Base-by-base conservation (phyloP, 2,113 vertebrate genomes). In the Otocyon megalotis region DNA sequence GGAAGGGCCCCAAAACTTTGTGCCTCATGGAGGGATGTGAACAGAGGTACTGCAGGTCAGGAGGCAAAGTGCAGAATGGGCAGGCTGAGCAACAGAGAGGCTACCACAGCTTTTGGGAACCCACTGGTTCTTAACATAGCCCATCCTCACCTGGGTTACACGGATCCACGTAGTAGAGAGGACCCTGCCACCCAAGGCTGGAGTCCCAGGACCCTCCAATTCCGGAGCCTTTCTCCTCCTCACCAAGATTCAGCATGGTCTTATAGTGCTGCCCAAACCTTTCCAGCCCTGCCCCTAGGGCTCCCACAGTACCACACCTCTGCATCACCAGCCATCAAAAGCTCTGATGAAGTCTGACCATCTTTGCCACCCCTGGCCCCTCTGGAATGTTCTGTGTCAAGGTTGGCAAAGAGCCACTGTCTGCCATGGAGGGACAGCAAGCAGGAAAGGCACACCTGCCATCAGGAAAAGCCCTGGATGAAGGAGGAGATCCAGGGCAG, bases 141-240 rank as follows among this genome's bases (percentile, higher is more conserved):
- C 14, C 30, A 10, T 80, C 14, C 43, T 13, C 82, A n/a, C 7
- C 0, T 2, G 1, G 3, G 15, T 53, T 37, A 74, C 19, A 2
- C 0, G 0, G 91, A 32, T 14, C 6, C 50, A 43, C 0, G 0
- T 28, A 32, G 53, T 1, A 5, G 30, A 71, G 54, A 83, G 35
- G 89, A 19, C 24, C 60, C 90, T 3, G 3, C 2, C 2, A 0
- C 9, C 19, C 2, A 8, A 0, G 15, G 50, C 85, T 71, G n/a
- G 7, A 58, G 56, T 19, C n/a, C 6, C 30, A 16, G 53, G 16
- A 16, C 4, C 77, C 22, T 65, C 6, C 5, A 19, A 71, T 69
- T 48, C 58, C 43, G 65, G 30, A 58, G 15, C 2, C 17, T 87
- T 79, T 28, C 15, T 93, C 69, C 17, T 76, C 35, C 19, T 74